Conservation (phyloP, 2,888 invertebrate species). For the Nycteola revayana region DNA sequence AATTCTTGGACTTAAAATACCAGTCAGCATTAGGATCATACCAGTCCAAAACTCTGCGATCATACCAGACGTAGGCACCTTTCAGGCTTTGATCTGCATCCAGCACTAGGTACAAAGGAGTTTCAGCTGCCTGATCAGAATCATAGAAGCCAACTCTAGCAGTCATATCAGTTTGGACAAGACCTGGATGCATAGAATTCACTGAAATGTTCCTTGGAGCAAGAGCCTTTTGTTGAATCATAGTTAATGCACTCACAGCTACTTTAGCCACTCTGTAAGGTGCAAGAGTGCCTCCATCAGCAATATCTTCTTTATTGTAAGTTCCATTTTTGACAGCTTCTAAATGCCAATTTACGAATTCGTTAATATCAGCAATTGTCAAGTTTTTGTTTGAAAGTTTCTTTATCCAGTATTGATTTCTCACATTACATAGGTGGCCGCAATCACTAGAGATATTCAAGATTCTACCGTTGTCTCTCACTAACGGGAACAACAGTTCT, state of each 20-base stretch:
- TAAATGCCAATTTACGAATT: slow-evolving; percentile 85
- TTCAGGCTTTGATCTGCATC: slow-evolving; percentile 75
- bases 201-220: slow-evolving; percentile 77
- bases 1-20: slow-evolving; percentile 48
- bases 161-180: slow-evolving; percentile 90
- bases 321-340: slow-evolving; percentile 53
- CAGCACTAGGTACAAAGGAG: slow-evolving; percentile 78
- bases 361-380: slow-evolving; percentile 52
- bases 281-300: slow-evolving; percentile 78
- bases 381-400: slow-evolving; percentile 49
- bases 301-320: slow-evolving; percentile 47
- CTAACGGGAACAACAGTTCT: slow-evolving; percentile 84
- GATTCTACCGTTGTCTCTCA: slow-evolving; percentile 85
- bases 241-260: slow-evolving; percentile 85
- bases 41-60: slow-evolving; percentile 82
- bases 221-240: slow-evolving; percentile 84
- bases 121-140: slow-evolving; percentile 80
- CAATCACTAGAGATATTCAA: slow-evolving; percentile 87
- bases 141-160: slow-evolving; percentile 81
- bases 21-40: slow-evolving; percentile 52
- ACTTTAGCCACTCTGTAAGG: slow-evolving; percentile 88
- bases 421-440: slow-evolving; percentile 83
- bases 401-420: slow-evolving; percentile 63
- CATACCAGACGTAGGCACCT: slow-evolving; percentile 85
- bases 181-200: slow-evolving; percentile 88